Percentiles rank a stretch among this genome's conserved stretches.
These are phyloP conservation scores for Gadopsis marmoratus DNA, from an alignment of 2,797 vertebrate species.

Conservation along the genomic window DNA sequence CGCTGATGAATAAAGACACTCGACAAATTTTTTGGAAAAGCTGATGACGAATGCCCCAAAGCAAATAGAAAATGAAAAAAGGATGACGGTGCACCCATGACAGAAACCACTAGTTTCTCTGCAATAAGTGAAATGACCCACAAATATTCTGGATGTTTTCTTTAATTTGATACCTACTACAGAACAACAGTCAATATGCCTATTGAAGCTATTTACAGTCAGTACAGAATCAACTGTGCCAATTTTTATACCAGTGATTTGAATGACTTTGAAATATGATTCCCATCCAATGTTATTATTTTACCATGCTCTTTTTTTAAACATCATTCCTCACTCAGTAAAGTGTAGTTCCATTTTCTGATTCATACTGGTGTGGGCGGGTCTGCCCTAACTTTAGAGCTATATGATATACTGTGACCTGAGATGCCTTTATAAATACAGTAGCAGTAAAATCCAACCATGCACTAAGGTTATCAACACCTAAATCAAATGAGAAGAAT, in stretches of 20 bases:
- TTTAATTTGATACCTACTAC: slow-evolving; percentile 14
- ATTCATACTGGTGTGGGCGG: slow-evolving; percentile 17
- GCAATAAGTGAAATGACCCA: slow-evolving; percentile 20
- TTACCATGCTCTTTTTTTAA: neutral
- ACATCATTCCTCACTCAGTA: slow-evolving; percentile 10
- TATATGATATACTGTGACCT: slow-evolving; percentile 75
- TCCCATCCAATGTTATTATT: neutral
- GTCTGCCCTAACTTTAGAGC: slow-evolving; percentile 75
- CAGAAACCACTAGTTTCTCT: slow-evolving; percentile 27
- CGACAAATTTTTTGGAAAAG: slow-evolving; percentile 30
- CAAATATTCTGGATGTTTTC: slow-evolving; percentile 18
- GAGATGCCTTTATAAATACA: slow-evolving; percentile 63
- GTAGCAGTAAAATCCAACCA: slow-evolving; percentile 63
- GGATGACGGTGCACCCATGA: slow-evolving; percentile 30
- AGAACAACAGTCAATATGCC: neutral
- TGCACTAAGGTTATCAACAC: slow-evolving; percentile 35
- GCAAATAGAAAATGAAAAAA: slow-evolving; percentile 56
- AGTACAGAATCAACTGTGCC: slow-evolving; percentile 5
- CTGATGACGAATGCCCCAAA: slow-evolving; percentile 43
- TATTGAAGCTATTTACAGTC: neutral
- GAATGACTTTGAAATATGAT: neutral
- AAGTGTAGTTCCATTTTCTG: slow-evolving; percentile 35
- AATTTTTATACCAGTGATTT: neutral
- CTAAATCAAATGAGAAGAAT: slow-evolving; percentile 26
- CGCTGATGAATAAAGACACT: slow-evolving; percentile 58